Conservation (phyloP, 2,113 vertebrate genomes). For the Saguinus imperator region DNA sequence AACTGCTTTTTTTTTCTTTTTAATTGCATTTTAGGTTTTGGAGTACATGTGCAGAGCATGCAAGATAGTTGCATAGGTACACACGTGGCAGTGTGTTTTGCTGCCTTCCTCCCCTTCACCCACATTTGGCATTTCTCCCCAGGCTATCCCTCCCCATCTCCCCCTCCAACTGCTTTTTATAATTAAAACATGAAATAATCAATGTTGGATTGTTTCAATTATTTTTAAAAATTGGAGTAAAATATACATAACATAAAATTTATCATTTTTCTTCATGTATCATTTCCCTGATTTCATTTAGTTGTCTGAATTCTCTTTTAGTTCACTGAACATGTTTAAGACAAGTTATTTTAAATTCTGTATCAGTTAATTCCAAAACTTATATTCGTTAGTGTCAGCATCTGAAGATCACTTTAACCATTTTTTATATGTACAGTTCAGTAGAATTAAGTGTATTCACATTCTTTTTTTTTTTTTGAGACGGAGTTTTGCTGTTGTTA, state of each 20-base stretch:
- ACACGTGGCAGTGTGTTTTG: too few relatives aligned
- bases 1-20: background rate
- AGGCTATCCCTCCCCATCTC: too few relatives aligned
- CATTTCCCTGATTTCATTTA: background rate
- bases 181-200: background rate
- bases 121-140: too few relatives aligned
- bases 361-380: background rate
- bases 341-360: background rate
- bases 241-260: background rate
- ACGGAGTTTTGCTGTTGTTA: too few relatives aligned
- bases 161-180: background rate
- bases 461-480: background rate
- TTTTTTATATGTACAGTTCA: background rate
- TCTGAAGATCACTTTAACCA: background rate
- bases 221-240: background rate
- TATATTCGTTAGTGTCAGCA: background rate
- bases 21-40: too few relatives aligned
- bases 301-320: background rate
- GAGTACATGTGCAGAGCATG: too few relatives aligned
- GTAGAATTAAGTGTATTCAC: background rate
- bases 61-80: too few relatives aligned
- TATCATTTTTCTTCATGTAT: background rate
- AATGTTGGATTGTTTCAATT: background rate
- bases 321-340: background rate
- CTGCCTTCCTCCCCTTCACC: too few relatives aligned